Base-by-base conservation (phyloP, 2,113 vertebrate genomes). In the Cromileptes altivelis region DNA sequence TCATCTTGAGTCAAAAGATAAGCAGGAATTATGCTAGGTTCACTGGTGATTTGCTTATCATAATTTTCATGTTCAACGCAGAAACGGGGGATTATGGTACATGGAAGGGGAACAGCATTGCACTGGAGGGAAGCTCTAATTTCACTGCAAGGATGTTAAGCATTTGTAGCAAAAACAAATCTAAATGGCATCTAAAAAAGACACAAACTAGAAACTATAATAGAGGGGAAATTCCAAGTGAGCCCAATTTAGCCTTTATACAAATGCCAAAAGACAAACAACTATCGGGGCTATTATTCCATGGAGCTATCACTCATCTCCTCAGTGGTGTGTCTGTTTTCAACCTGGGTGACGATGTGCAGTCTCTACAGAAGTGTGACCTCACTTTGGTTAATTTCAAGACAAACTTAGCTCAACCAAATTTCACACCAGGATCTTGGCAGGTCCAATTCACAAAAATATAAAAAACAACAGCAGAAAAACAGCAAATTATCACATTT, bases 221-320 rank as follows among this genome's bases (percentile, higher is more conserved):
- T 13, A 15, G 57, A 82, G 45, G 86, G 90, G 90, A 82, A 90
- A 88, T 91, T 91, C 90, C 92, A 84, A 78, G 53, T 82, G 64
- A 42, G 50, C 49, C 75, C 62, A 78, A 84, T 85, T 84, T 84
- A 90, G 88, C 57, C 60, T 30, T 67, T 60, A 65, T 17, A 81
- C 53, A 81, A 82, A 84, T 75, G 52, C 61, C 70, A 84, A 82
- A 84, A 81, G 47, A 79, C 53, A 75, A 68, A 87, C 63, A 81
- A 68, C 25, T 70, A 73, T 83, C 77, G 27, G 47, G 23, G 83
- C 77, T 78, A 80, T 77, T 75, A 88, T 82, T 55, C 78, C 78
- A 81, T 1, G 37, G 56, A 73, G 27, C 49, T 4, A 77, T 71
- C 62, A 19, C 33, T 79, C 21, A 19, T 71, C 57, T 74, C 65